Conservation (phyloP, 2,888 invertebrate species). For the Cactoblastis cactorum region DNA sequence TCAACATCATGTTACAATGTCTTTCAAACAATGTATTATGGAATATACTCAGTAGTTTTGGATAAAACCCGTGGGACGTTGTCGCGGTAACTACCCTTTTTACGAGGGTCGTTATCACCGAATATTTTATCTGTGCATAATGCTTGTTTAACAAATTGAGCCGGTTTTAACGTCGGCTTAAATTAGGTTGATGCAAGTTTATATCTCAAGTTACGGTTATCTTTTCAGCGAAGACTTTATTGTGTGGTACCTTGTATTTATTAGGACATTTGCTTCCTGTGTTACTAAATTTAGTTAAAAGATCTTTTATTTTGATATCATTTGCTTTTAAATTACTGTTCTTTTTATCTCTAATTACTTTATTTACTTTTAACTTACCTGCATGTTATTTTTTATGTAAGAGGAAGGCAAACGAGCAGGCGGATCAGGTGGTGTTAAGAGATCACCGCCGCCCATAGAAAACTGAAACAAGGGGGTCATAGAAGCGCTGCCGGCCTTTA, state of each 20-base stretch:
- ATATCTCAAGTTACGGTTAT: not conserved
- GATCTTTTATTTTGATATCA: not conserved
- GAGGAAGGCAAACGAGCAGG: no score
- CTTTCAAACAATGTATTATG: slow-evolving; percentile 12
- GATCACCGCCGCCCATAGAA: no score
- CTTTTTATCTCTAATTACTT: no score
- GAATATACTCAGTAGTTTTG: slow-evolving; percentile 11
- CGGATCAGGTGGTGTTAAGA: no score
- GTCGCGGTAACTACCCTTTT: slow-evolving; percentile 7
- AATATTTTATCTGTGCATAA: not conserved
- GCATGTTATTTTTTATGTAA: no score
- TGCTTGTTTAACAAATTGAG: slow-evolving; percentile 8
- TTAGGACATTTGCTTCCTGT: slow-evolving; percentile 1
- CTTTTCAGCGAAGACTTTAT: slow-evolving; percentile 6
- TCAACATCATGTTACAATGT: not conserved
- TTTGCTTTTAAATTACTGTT: no score
- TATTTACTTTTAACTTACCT: no score
- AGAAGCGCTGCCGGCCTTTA: no score
- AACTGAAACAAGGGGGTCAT: no score
- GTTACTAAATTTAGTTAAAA: not conserved
- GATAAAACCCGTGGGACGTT: slow-evolving; percentile 2
- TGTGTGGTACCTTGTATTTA: not conserved
- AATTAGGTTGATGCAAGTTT: not conserved
- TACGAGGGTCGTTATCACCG: slow-evolving; percentile 1
- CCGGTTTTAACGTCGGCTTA: not conserved